phyloP scores from a whole-genome alignment of 2,888 invertebrate species.

The Rhagophthalmus giganteus region DNA sequence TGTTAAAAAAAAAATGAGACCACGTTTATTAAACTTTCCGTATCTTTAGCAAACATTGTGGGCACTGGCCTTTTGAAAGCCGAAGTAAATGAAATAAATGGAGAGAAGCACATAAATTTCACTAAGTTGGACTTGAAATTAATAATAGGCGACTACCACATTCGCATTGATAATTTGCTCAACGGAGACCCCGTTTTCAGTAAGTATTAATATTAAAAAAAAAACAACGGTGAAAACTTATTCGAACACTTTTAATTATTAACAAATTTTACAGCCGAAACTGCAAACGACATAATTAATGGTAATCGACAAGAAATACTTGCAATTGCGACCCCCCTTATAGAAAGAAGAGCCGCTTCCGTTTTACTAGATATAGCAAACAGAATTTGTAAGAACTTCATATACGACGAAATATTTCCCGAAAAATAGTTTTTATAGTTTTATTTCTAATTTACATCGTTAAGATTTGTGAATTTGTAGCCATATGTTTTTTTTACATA shows the following conservation, averaged over 20 bases:
- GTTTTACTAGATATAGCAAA: constrained; percentile 60
- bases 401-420: constrained; percentile 62
- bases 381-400: constrained; percentile 59
- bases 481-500: no score
- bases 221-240: no score
- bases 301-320: constrained; percentile 64
- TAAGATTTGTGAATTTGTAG: background rate
- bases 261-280: constrained; percentile 52
- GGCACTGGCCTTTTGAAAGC: constrained; percentile 32
- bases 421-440: no score
- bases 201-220: constrained; percentile 47
- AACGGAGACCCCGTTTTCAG: constrained; percentile 64
- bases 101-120: constrained; percentile 28
- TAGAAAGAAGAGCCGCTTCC: constrained; percentile 56
- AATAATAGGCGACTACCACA: constrained; percentile 60
- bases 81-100: constrained; percentile 23
- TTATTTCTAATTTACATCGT: background rate
- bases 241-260: background rate
- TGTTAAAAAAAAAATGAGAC: background rate
- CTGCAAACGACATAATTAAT: constrained; percentile 64
- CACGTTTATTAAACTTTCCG: background rate
- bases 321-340: constrained; percentile 59
- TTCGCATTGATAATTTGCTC: constrained; percentile 63
- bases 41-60: constrained; percentile 26
- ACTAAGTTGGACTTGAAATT: constrained; percentile 15